Evolutionary conservation across 2,888 invertebrate species (phyloP).

Genomic region (Erebia palarica): DNA sequence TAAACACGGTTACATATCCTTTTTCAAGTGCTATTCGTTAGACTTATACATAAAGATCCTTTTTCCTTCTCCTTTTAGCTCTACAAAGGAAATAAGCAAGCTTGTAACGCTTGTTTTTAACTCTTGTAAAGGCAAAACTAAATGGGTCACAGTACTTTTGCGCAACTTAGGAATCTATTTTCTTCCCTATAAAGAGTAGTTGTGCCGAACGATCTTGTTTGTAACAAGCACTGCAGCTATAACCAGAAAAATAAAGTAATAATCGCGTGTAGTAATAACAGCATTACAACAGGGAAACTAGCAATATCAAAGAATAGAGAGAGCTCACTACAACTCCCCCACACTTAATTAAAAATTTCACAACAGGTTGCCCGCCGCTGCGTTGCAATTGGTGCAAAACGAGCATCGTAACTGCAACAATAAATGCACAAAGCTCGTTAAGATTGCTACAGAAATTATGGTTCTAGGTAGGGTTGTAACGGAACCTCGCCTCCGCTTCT

Average conservation of each 20-base stretch:
- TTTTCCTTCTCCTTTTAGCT: neutral
- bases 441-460: constrained; percentile 30
- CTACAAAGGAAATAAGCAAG: neutral
- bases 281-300: constrained; percentile 51
- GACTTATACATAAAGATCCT: too few relatives aligned
- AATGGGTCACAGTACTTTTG: constrained; percentile 16
- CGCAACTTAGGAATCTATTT: constrained; percentile 10
- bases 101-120: constrained; percentile 7
- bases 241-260: constrained; percentile 38
- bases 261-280: constrained; percentile 39
- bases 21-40: too few relatives aligned
- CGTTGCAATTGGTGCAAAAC: constrained; percentile 46
- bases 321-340: constrained; percentile 51
- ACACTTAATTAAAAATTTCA: constrained; percentile 76
- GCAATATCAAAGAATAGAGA: constrained; percentile 54
- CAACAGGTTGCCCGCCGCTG: constrained; percentile 69
- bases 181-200: constrained; percentile 2
- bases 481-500: too few relatives aligned
- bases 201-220: constrained; percentile 20
- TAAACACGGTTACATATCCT: too few relatives aligned
- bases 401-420: constrained; percentile 46
- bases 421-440: constrained; percentile 42
- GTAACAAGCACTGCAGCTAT: constrained; percentile 25
- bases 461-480: constrained; percentile 18
- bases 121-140: neutral